Base-by-base conservation (phyloP, 2,113 vertebrate genomes). In the Thryonomys swinderianus region DNA sequence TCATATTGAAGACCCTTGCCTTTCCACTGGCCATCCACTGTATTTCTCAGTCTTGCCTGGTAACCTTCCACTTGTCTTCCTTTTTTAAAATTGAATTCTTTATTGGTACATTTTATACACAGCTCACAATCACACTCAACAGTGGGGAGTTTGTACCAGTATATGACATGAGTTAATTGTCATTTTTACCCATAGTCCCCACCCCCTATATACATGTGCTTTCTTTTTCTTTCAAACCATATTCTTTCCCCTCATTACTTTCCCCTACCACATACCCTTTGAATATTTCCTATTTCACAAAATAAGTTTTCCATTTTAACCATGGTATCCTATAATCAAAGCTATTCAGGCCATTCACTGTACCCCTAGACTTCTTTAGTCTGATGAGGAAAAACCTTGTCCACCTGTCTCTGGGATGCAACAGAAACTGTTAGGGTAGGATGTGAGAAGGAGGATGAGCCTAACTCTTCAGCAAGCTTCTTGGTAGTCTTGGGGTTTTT, bases 351-450 rank as follows among this genome's bases (percentile, higher is more conserved):
- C 40, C 23, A 18, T 5, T 6, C 18, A 8, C 20, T 93, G 78
- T 37, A 21, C 37, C 32, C 37, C 12, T 2, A 5, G 20, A 48
- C n/a, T 64, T 55, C 34, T 86, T n/a, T 9, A 53, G n/a, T 2
- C 18, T 4, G 3, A 2, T 2, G 11, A 0, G 0, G 5, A 7
- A 18, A 45, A 62, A 88, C 30, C 10, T 2, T 18, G 13, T 55
- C n/a, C 20, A 4, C 34, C 1, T 4, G 8, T 25, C 62, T 4
- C n/a, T 25, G 3, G 53, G 4, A n/a, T 16, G 23, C 32, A 42
- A 25, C 9, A 79, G 42, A 1, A 51, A 30, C 45, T 14, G 42
- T 18, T 30, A 5, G 23, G 51, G 2, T 14, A 73, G 61, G 13
- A 21, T 6, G 32, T 34, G 48, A 34, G 17, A 64, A 4, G 16